Conservation (phyloP, 2,113 vertebrate species). For the Ovis canadensis region DNA sequence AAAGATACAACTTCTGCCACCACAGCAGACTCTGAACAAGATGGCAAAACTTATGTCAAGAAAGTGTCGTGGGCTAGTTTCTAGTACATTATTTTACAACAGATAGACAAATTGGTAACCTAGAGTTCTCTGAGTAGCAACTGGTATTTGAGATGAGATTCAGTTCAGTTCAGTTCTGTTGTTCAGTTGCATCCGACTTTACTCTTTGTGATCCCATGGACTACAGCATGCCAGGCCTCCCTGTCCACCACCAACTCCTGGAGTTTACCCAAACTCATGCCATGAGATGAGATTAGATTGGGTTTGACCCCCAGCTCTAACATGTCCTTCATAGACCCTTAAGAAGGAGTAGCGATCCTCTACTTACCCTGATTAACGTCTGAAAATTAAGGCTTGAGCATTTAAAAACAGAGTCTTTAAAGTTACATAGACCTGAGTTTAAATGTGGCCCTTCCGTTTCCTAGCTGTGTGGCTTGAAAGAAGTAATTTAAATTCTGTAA, state of each 20-base stretch:
- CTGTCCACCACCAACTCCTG: background rate
- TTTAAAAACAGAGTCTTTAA: background rate
- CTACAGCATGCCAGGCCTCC: background rate
- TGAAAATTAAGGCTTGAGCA: background rate
- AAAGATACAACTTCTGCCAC: background rate
- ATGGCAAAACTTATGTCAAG: background rate
- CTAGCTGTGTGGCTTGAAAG: background rate
- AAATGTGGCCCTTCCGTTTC: background rate
- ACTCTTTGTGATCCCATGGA: background rate
- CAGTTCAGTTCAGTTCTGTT: background rate
- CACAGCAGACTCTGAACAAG: background rate
- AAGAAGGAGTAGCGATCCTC: background rate
- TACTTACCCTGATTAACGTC: background rate
- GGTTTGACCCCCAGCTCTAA: background rate
- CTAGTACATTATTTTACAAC: background rate
- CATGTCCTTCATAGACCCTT: background rate
- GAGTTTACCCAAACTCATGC: background rate
- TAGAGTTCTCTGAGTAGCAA: background rate
- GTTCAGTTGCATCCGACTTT: background rate
- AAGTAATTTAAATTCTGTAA: background rate
- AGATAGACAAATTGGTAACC: background rate
- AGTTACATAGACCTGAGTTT: background rate
- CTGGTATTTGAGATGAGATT: background rate
- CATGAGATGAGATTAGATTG: background rate
- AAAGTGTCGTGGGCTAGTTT: background rate